phyloP scores from a whole-genome alignment of 2,113 vertebrate genomes.

The Podocnemis expansa region DNA sequence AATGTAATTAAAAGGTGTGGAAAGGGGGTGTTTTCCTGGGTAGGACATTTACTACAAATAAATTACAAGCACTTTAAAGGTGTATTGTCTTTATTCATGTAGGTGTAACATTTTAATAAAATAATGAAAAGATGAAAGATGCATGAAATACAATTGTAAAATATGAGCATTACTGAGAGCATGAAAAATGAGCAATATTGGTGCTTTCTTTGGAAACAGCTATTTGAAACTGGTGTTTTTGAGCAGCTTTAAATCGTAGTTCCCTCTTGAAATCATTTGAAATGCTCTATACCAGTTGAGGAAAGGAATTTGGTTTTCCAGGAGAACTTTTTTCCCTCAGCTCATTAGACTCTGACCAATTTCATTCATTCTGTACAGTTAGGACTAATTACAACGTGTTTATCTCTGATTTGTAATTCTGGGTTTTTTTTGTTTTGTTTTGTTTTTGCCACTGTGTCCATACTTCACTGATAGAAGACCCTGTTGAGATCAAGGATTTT shows the following conservation, averaged over 20 bases:
- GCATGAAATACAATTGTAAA: rapidly evolving
- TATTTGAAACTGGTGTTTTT: not conserved
- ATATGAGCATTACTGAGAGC: not conserved
- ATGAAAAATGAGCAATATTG: not conserved
- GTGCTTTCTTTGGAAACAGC: not conserved
- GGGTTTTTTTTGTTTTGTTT: not conserved
- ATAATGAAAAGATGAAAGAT: not conserved
- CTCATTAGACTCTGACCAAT: not conserved
- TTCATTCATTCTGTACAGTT: not conserved
- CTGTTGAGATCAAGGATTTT: not conserved
- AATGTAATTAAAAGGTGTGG: not conserved
- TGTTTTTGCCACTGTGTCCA: not conserved
- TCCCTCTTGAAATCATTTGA: not conserved
- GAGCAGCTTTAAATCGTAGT: not conserved
- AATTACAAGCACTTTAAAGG: not conserved
- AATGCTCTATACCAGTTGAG: not conserved
- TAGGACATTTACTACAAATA: not conserved
- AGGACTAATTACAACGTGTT: not conserved
- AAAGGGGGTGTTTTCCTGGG: not conserved
- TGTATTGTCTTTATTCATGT: not conserved
- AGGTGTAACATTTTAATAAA: not conserved
- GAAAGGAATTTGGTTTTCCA: not conserved
- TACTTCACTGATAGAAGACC: not conserved
- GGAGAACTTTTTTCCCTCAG: not conserved
- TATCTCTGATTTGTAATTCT: not conserved